Evolutionary conservation across 1,140 invertebrate species (phyloP).

Genomic region (Monochamus saltuarius): DNA sequence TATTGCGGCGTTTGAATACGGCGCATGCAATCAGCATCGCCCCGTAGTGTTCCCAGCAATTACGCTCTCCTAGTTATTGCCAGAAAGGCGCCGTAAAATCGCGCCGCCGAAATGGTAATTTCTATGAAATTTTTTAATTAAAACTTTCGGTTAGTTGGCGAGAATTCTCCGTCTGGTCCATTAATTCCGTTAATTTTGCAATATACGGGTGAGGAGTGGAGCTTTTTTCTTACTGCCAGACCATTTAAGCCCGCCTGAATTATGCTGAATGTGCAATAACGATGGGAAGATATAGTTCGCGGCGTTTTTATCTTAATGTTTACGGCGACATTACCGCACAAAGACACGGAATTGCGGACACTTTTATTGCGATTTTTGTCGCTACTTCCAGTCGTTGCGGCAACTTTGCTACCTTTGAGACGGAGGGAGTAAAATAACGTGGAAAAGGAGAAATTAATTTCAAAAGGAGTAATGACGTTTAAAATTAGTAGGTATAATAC

Average conservation of each 20-base stretch:
- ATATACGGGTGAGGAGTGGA: constrained; percentile 8
- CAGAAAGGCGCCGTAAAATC: constrained; percentile 2
- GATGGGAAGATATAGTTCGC: constrained; percentile 28
- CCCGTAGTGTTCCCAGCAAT: constrained; percentile 2
- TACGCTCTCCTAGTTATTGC: constrained; percentile 5
- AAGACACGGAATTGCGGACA: constrained; percentile 13
- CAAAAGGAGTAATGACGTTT: too few species aligned
- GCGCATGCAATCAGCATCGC: constrained; percentile 20
- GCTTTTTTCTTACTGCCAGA: constrained; percentile 23
- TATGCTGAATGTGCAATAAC: constrained; percentile 31
- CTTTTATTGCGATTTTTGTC: neutral
- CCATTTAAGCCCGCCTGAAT: constrained; percentile 33
- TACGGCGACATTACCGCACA: constrained; percentile 21
- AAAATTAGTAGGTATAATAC: too few species aligned
- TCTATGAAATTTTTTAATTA: constrained; percentile 33
- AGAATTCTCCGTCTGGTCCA: constrained; percentile 27
- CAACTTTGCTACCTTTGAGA: too few species aligned
- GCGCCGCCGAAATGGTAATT: constrained; percentile 16
- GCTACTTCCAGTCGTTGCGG: too few species aligned
- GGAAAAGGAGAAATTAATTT: too few species aligned
- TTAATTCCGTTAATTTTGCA: constrained; percentile 35
- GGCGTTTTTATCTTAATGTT: constrained; percentile 32
- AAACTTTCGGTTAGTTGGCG: constrained; percentile 24
- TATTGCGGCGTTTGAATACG: constrained; percentile 30
- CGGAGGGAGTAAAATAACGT: too few species aligned